phyloP scores from a whole-genome alignment of 2,888 invertebrate genomes.

The Scaptomyza reducta region DNA sequence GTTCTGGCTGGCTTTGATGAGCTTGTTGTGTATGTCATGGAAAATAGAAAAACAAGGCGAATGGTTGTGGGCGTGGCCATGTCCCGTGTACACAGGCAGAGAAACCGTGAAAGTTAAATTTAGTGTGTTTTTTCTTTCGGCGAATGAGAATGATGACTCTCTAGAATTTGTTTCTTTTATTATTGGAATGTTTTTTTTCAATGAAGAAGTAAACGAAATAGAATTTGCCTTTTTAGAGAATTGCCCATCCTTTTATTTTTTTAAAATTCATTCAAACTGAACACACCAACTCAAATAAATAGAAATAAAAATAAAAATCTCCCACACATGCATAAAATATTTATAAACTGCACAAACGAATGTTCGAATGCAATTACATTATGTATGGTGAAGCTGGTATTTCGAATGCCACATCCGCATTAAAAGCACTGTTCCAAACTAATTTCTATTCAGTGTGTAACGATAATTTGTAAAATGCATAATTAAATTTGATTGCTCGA shows the following conservation, averaged over 20 bases:
- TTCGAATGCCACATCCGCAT: neutral
- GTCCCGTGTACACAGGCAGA: conserved; percentile 1
- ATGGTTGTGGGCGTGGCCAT: conserved; percentile 21
- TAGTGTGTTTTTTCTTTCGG: conserved; percentile 1
- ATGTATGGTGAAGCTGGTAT: neutral
- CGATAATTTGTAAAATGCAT: conserved; percentile 58
- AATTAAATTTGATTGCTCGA: conserved; percentile 56
- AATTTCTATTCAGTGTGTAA: conserved; percentile 32
- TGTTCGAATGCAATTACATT: neutral
- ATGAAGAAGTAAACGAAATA: neutral
- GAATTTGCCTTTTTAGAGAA: too few species aligned
- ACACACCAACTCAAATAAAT: neutral
- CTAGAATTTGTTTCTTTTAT: neutral
- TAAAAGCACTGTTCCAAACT: conserved; percentile 12
- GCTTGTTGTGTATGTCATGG: conserved; percentile 50
- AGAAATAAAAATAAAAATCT: neutral
- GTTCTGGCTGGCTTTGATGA: conserved; percentile 47
- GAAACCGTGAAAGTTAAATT: conserved; percentile 3
- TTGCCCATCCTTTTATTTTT: too few species aligned
- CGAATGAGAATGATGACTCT: conserved; percentile 22
- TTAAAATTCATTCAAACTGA: too few species aligned
- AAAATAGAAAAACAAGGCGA: conserved; percentile 5
- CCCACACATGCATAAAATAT: neutral
- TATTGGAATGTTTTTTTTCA: neutral
- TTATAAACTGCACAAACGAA: neutral